Conservation (phyloP, 2,888 invertebrate genomes). For the Drosophila mettleri region DNA sequence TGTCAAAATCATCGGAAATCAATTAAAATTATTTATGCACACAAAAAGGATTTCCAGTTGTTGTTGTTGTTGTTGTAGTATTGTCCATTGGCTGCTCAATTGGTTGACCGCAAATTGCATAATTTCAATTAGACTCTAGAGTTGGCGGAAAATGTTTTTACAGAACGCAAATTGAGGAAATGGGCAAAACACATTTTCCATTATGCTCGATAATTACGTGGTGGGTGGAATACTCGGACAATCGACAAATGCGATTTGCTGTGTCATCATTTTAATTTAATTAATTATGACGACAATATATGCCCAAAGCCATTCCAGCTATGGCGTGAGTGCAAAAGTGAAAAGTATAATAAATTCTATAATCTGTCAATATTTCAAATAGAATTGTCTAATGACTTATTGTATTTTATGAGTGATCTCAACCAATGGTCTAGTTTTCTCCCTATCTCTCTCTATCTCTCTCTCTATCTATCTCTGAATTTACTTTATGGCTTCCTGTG, state of each 20-base stretch:
- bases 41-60: constrained; percentile 6
- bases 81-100: constrained; percentile 20
- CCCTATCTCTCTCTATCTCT: not conserved
- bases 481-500: no score
- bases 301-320: not conserved
- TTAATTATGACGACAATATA: constrained; percentile 30
- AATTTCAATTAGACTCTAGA: constrained; percentile 48
- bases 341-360: not conserved
- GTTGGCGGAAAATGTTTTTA: constrained; percentile 8
- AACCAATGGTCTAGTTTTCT: no score
- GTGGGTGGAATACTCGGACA: constrained; percentile 26
- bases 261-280: constrained; percentile 45
- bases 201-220: constrained; percentile 51
- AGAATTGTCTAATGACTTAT: no score
- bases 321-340: not conserved
- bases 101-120: constrained; percentile 51
- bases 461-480: not conserved
- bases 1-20: constrained; percentile 57
- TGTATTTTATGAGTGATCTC: no score
- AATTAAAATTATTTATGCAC: constrained; percentile 66
- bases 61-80: constrained; percentile 12
- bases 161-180: constrained; percentile 6
- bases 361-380: no score
- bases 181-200: constrained; percentile 35
- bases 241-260: constrained; percentile 48